A percentile compares a stretch with the other conserved stretches of the same genome.
These are phyloP conservation scores for Bos taurus DNA, from an alignment of 2,113 vertebrate species.

Conservation along the genomic window DNA sequence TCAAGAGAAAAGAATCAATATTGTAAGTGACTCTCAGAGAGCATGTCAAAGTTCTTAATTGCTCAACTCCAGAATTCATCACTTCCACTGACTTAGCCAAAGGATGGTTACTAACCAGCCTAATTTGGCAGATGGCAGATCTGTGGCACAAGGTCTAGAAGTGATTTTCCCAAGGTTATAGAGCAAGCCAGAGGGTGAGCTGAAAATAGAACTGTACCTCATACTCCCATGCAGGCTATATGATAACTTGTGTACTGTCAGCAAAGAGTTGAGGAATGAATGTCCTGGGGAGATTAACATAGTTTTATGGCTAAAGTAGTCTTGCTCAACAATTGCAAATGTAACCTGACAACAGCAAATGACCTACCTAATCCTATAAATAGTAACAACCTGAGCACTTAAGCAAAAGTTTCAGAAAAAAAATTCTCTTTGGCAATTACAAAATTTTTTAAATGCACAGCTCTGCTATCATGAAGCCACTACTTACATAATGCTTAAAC, in stretches of 20 bases:
- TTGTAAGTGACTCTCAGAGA: neutral
- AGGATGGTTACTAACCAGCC: conserved; percentile 40
- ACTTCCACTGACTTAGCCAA: neutral
- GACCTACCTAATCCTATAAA: conserved; percentile 8
- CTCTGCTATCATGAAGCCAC: neutral
- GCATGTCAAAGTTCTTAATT: neutral
- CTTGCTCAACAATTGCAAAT: conserved; percentile 44
- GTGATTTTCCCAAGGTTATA: conserved; percentile 69
- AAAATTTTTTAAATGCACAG: neutral
- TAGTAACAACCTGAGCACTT: neutral
- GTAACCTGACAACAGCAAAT: conserved; percentile 21
- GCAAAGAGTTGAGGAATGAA: conserved; percentile 54
- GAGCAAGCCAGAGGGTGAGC: conserved; percentile 55
- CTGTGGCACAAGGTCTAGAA: conserved; percentile 46
- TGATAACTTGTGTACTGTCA: conserved; percentile 72
- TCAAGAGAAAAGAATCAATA: neutral
- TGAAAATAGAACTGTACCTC: conserved; percentile 65
- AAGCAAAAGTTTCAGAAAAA: neutral
- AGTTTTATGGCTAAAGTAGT: conserved; percentile 31
- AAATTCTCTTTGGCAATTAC: neutral
- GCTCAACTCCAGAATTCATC: conserved; percentile 3
- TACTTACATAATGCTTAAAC: neutral
- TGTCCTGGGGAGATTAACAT: conserved; percentile 46
- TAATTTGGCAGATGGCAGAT: conserved; percentile 39
- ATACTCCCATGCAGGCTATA: conserved; percentile 49